These are phyloP conservation scores for Mandrillus leucophaeus DNA, from an alignment of 2,113 vertebrate species.

Conservation along the genomic window DNA sequence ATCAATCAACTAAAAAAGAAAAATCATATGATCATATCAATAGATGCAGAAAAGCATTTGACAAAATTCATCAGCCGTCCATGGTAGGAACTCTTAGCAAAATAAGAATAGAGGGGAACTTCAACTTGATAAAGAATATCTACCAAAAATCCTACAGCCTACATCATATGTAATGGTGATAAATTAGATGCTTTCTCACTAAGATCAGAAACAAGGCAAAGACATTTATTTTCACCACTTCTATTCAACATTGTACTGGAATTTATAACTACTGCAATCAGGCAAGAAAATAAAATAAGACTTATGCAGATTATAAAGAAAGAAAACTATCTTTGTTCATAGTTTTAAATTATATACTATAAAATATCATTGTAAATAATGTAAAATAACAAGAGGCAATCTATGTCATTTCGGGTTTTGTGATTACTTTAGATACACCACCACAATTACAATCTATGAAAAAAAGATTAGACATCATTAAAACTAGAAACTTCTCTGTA, in stretches of 20 bases:
- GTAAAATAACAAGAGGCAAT: not conserved
- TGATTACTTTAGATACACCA: not conserved
- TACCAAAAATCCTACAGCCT: not conserved
- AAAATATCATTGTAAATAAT: not conserved
- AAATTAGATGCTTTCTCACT: not conserved
- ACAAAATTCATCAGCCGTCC: not conserved
- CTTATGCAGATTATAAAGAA: not conserved
- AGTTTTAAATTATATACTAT: not conserved
- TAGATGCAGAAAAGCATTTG: not conserved
- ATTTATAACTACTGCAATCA: not conserved
- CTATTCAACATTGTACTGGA: not conserved
- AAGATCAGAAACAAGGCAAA: not conserved
- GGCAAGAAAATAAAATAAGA: not conserved
- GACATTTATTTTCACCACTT: not conserved
- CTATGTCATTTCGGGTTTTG: not conserved
- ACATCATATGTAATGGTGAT: not conserved
- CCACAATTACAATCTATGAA: not conserved
- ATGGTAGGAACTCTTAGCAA: not conserved
- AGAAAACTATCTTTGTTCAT: not conserved
- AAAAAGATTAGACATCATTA: not conserved
- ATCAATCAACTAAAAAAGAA: not conserved
- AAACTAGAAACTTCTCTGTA: not conserved
- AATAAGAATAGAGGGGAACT: not conserved
- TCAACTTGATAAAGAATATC: not conserved
- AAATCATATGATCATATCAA: not conserved